Conservation (phyloP, 2,113 vertebrate species). For the Pungitius pungitius region DNA sequence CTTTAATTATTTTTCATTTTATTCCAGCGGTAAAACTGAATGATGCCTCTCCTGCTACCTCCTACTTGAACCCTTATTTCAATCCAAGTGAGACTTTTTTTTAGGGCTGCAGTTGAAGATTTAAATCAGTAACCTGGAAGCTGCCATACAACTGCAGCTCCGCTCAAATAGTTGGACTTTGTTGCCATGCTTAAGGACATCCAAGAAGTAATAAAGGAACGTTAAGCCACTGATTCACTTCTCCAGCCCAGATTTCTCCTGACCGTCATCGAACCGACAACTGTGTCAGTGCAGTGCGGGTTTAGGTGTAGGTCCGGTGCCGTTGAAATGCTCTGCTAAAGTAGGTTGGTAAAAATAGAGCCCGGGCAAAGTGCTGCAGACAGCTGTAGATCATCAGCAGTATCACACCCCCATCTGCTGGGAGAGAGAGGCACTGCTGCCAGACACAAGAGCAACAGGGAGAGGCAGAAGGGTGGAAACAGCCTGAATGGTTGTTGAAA, state of each 20-base stretch:
- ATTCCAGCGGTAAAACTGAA: background rate
- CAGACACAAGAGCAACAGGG: background rate
- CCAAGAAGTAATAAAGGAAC: background rate
- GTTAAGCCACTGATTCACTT: constrained; percentile 7
- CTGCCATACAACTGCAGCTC: background rate
- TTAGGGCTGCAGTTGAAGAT: background rate
- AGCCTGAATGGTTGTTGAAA: constrained; percentile 59
- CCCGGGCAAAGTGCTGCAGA: constrained; percentile 29
- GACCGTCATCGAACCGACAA: background rate
- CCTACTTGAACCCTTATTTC: background rate
- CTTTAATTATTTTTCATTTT: background rate
- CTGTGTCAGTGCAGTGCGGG: constrained; percentile 3
- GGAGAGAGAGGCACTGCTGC: constrained; percentile 30
- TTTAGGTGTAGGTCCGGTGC: constrained; percentile 41
- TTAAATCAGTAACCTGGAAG: background rate
- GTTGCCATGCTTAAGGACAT: background rate
- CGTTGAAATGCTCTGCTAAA: constrained; percentile 34
- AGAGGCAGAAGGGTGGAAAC: background rate
- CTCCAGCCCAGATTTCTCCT: constrained; percentile 5
- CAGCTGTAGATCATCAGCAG: constrained; percentile 35
- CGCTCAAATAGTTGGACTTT: background rate
- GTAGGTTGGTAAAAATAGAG: constrained; percentile 43
- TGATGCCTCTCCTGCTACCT: background rate
- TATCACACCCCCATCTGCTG: constrained; percentile 76
- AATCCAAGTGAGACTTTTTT: background rate